These are phyloP conservation scores for Microcebus griseorufus DNA, from an alignment of 2,113 vertebrate genomes.

Conservation along the genomic window DNA sequence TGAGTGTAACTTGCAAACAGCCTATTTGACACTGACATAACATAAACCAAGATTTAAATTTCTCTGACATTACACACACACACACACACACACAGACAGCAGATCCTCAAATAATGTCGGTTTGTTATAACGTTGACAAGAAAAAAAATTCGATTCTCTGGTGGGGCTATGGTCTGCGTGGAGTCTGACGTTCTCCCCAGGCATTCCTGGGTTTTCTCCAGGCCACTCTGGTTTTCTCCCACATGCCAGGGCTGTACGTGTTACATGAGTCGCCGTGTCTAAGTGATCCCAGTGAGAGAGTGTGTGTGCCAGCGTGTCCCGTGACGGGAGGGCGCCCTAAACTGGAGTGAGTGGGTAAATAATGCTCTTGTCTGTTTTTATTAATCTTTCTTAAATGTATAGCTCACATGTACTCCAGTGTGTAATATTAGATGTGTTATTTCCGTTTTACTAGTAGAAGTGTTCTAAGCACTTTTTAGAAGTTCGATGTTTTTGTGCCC, in stretches of 20 bases:
- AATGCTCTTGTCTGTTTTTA: background rate
- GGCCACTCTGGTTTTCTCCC: background rate
- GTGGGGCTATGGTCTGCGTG: background rate
- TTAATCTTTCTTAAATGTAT: background rate
- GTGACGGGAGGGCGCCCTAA: background rate
- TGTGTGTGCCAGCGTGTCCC: background rate
- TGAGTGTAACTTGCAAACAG: constrained; percentile 7
- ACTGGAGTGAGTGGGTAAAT: background rate
- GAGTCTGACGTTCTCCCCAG: background rate
- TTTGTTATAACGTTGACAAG: background rate
- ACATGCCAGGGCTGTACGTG: background rate
- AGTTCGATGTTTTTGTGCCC: background rate
- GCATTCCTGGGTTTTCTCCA: background rate
- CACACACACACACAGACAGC: background rate
- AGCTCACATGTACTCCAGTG: background rate
- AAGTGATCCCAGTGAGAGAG: background rate
- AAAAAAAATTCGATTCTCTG: background rate
- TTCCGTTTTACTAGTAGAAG: background rate
- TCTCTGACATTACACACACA: background rate
- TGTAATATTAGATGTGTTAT: background rate
- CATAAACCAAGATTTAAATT: constrained; percentile 33
- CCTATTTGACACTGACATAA: background rate
- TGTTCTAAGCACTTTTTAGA: background rate
- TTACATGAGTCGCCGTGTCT: background rate
- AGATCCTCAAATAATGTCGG: background rate